Percentiles rank a stretch among this genome's conserved stretches.
Conservation (phyloP, 2,113 vertebrate species). For the Romanogobio albipinnatus region DNA sequence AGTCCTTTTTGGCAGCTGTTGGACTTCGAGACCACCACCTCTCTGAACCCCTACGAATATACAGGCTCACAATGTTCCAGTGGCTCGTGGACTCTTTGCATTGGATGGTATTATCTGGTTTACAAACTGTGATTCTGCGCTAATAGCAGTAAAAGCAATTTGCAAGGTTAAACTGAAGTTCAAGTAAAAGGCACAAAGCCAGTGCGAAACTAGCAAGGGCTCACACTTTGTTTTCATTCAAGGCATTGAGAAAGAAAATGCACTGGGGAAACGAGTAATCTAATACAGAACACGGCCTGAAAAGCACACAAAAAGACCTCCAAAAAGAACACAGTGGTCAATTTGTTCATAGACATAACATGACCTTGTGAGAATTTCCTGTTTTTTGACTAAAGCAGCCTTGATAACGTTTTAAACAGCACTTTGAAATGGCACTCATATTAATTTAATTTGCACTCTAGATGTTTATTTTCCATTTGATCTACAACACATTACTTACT, state of each 20-base stretch:
- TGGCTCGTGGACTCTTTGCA: background rate
- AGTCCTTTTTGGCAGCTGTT: slow-evolving; percentile 53
- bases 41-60: background rate
- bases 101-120: background rate
- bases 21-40: slow-evolving; percentile 36
- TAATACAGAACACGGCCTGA: background rate
- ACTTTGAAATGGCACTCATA: slow-evolving; percentile 12
- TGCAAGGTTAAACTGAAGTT: slow-evolving; percentile 50
- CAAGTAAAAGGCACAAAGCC: slow-evolving; percentile 49
- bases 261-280: background rate
- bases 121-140: slow-evolving; percentile 52
- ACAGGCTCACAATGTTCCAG: slow-evolving; percentile 4
- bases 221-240: slow-evolving; percentile 14
- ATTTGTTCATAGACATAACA: slow-evolving; percentile 15
- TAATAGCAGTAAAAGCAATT: slow-evolving; percentile 66
- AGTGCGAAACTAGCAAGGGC: slow-evolving; percentile 14
- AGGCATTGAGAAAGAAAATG: background rate
- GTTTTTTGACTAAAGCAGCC: slow-evolving; percentile 18
- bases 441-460: slow-evolving; percentile 15
- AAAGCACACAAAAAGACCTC: background rate
- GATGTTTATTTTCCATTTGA: slow-evolving; percentile 31
- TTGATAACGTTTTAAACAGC: slow-evolving; percentile 11
- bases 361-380: background rate
- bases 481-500: slow-evolving; percentile 21
- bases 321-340: slow-evolving; percentile 16